Evolutionary conservation across 2,888 invertebrate species (phyloP).

Genomic region (Leptinotarsa tumamoca): DNA sequence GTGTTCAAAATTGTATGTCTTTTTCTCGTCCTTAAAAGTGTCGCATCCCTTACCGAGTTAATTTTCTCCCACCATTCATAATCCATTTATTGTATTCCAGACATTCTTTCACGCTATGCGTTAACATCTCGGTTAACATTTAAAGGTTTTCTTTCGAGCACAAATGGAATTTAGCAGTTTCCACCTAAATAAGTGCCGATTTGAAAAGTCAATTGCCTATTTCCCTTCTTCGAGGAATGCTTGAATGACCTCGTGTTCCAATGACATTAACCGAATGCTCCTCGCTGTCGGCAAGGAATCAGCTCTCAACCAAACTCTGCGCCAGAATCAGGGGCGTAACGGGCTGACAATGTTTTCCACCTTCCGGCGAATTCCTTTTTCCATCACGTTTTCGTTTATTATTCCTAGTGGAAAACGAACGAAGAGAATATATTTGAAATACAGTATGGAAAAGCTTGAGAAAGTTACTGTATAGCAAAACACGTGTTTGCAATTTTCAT

Average conservation of each 20-base stretch:
- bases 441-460: no score
- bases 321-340: slow-evolving; percentile 28
- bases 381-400: no score
- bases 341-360: no score
- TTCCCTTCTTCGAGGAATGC: slow-evolving; percentile 59
- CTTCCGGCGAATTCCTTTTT: no score
- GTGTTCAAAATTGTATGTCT: background rate
- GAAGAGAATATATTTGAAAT: no score
- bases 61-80: background rate
- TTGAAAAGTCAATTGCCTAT: slow-evolving; percentile 63
- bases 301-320: slow-evolving; percentile 40
- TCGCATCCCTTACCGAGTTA: background rate
- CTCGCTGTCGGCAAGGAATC: slow-evolving; percentile 42
- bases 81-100: background rate
- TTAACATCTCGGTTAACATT: slow-evolving; percentile 50
- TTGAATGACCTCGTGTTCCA: slow-evolving; percentile 59
- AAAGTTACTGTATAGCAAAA: no score
- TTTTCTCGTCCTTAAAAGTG: background rate
- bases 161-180: slow-evolving; percentile 53
- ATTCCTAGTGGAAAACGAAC: no score
- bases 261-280: slow-evolving; percentile 62
- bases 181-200: slow-evolving; percentile 54
- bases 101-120: slow-evolving; percentile 21
- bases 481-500: no score
- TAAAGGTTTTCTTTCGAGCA: slow-evolving; percentile 47